Evolutionary conservation across 2,888 invertebrate genomes (phyloP), one percentile per base, ranked within the genome.

Genomic region (Bimastos eiseni): DNA sequence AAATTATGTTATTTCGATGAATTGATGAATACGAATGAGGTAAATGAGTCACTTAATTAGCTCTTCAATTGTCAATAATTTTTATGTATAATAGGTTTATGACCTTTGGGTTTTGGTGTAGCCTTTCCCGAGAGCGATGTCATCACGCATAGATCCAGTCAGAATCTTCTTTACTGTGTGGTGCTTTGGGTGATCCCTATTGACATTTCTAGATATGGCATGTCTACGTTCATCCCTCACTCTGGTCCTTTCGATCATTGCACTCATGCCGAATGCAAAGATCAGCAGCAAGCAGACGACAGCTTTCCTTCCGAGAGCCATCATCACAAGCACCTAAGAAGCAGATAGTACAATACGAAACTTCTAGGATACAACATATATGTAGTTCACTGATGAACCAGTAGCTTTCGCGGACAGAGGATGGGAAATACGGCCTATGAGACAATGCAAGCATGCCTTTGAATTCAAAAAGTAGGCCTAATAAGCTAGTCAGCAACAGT

Each of bases 281-380:
- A 86, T 8, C 17, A 34, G 21, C 13, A 86, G 36, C 34, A 86
- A 37, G 86, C 86, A 86, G 37, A 86, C 36, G 86, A 86, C 86
- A 86, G 86, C 86, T 19, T 36, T 86, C 36, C 36, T 36, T 37
- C 86, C 86, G n/a, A 70, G 70, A 70, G 70, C 70, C 70, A n/a
- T 70, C 70, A 70, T 70, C 70, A n/a, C 70, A 49, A 49, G 21
- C 30, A 70, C 70, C n/a, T 70, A 70, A 70, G 70, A 70, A 30
- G 70, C 70, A 70, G 70, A n/a, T 70, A 11, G 19, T 21, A 13
- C 17, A 17, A 44, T 55, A 55, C 30, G 30, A 70, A 70, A n/a
- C n/a, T n/a, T 70, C 70, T 70, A 70, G 70, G n/a, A 70, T 8
- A n/a, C n/a, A 70, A 11, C n/a, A n/a, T n/a, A n/a, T 70, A 1